Base-by-base conservation (phyloP, 1,140 invertebrate species). In the Zaprionus kolodkinae region DNA sequence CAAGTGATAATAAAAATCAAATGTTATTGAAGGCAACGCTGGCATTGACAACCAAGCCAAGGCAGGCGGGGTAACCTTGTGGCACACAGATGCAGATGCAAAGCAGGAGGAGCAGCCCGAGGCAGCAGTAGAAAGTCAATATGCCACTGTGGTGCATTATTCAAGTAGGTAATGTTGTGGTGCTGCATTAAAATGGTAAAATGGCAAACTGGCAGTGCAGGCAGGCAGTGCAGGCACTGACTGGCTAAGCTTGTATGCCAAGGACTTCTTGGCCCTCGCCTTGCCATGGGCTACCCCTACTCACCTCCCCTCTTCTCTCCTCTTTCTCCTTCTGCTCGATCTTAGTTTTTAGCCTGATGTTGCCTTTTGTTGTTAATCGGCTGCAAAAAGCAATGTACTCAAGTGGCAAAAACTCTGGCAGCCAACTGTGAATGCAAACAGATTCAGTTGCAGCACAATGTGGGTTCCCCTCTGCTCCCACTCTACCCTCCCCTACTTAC, bases 331-430 rank as follows among this genome's bases (percentile, higher is more conserved):
- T 45, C 17, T 36, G 33, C 66, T 71, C 9, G 66, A 55, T 76
- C 76, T 83, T 79, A 76, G 68, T 79, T 72, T 67, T 76, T 70
- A 73, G 74, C 36, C 67, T 60, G 17, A 52, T 72, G n/a, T 12
- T 52, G 54, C 17, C 67, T 64, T 64, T 80, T 69, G 68, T 69
- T 85, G 81, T 85, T 84, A 85, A 84, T 84, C 81, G 81, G 74
- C 78, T 85, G 81, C 81, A 84, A 84, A 84, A 84, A 78, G 76
- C 79, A 85, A 84, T 84, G 78, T 84, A 81, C 78, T 81, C 81
- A 72, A 85, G 81, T 84, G 81, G 81, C 66, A 85, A 78, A 84
- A 84, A 70, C 84, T 84, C 61, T 36, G 50, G 52, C 71, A 78
- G 55, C 64, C 72, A 79, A 79, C 80, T 84, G 72, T 82, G 72